These are phyloP conservation scores for Pyxicephalus adspersus DNA, from an alignment of 2,113 vertebrate genomes.

Conservation along the genomic window DNA sequence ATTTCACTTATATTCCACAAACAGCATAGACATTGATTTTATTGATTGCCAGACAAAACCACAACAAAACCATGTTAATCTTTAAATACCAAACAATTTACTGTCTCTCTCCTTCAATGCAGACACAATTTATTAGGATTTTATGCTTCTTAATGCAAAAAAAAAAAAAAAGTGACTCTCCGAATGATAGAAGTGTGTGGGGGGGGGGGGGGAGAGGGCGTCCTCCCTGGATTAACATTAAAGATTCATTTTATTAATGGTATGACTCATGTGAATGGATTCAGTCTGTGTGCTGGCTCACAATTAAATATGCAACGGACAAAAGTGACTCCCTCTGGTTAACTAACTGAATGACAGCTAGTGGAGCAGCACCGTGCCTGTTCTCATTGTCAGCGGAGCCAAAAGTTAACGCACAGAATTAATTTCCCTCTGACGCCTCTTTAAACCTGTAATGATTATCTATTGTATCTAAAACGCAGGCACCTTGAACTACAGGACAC, in stretches of 20 bases:
- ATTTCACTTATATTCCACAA: slow-evolving; percentile 44
- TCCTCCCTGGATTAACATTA: slow-evolving; percentile 15
- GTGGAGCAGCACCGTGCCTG: background rate
- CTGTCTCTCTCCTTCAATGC: slow-evolving; percentile 7
- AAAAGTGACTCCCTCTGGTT: slow-evolving; percentile 52
- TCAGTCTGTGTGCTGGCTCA: background rate
- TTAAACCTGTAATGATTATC: background rate
- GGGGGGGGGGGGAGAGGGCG: background rate
- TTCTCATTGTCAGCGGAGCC: background rate
- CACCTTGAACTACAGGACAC: no score
- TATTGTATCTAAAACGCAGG: no score
- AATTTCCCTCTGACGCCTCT: background rate
- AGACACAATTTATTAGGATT: slow-evolving; percentile 3
- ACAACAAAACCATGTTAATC: slow-evolving; percentile 43
- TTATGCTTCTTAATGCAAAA: background rate
- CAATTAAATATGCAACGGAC: slow-evolving; percentile 7
- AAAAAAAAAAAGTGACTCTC: no score
- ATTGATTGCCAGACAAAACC: slow-evolving; percentile 29
- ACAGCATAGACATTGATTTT: slow-evolving; percentile 50
- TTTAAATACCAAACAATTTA: slow-evolving; percentile 35
- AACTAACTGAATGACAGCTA: slow-evolving; percentile 19
- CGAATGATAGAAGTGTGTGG: no score
- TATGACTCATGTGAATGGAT: slow-evolving; percentile 16
- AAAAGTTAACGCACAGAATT: background rate
- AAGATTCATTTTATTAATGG: slow-evolving; percentile 46